phyloP scores from a whole-genome alignment of 1,140 invertebrate species.

The Drosophila busckii region DNA sequence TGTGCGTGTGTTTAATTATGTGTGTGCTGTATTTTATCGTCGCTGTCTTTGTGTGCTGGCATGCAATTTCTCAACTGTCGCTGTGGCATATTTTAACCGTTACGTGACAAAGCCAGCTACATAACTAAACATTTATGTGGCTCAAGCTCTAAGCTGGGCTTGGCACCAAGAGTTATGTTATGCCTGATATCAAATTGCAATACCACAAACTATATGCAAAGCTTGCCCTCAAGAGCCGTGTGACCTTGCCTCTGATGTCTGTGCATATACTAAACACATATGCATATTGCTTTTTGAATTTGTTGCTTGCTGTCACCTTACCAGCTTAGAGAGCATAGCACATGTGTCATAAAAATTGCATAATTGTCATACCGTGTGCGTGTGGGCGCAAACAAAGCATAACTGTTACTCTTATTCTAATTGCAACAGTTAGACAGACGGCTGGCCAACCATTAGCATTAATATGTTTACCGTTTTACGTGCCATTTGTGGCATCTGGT shows the following conservation, averaged over 20 bases:
- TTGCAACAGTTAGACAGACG: slow-evolving; percentile 10
- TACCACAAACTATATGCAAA: slow-evolving; percentile 9
- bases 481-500: slow-evolving; percentile 65
- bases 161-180: not conserved
- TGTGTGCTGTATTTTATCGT: slow-evolving; percentile 3
- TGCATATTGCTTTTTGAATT: slow-evolving; percentile 22
- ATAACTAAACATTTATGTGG: slow-evolving; percentile 17
- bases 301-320: slow-evolving; percentile 31
- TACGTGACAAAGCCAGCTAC: slow-evolving; percentile 16
- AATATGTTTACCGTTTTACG: slow-evolving; percentile 43
- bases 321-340: slow-evolving; percentile 48
- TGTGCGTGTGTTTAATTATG: slow-evolving; percentile 45
- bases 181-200: slow-evolving; percentile 8
- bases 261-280: no score
- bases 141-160: slow-evolving; percentile 21
- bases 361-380: slow-evolving; percentile 53
- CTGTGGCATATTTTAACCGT: not conserved
- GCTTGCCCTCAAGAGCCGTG: not conserved
- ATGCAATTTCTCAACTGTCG: slow-evolving; percentile 18
- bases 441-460: slow-evolving; percentile 39
- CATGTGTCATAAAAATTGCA: slow-evolving; percentile 67
- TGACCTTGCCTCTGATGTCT: slow-evolving; percentile 36
- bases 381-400: no score
- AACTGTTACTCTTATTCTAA: slow-evolving; percentile 3
- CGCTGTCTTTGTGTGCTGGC: not conserved